These are phyloP conservation scores for Catharus bicknelli DNA, from an alignment of 2,113 vertebrate genomes.

Conservation along the genomic window DNA sequence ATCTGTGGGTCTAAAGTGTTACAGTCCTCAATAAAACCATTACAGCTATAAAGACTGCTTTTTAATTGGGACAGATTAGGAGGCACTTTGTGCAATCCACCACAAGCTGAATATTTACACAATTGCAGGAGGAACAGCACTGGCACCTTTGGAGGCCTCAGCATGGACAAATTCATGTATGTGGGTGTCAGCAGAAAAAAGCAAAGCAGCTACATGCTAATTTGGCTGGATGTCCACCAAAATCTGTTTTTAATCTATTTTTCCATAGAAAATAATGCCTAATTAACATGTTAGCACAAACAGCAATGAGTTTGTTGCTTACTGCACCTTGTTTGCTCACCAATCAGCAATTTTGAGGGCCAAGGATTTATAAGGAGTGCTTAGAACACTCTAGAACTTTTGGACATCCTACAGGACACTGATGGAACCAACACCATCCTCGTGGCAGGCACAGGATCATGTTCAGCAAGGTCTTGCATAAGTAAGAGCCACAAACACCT, in stretches of 20 bases:
- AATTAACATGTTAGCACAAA: background rate
- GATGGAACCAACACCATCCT: background rate
- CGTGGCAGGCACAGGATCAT: background rate
- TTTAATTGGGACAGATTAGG: slow-evolving; percentile 41
- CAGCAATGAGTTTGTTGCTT: background rate
- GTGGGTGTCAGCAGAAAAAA: background rate
- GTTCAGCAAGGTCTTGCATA: accelerated
- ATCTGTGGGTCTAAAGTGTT: slow-evolving; percentile 40
- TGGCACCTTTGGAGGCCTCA: background rate
- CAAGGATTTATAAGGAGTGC: background rate
- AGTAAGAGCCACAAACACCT: background rate
- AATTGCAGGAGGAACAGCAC: background rate
- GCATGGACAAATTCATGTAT: accelerated
- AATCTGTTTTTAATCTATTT: background rate
- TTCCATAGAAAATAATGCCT: background rate
- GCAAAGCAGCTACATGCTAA: background rate
- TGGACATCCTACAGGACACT: background rate
- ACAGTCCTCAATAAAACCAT: slow-evolving; percentile 56
- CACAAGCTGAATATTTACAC: slow-evolving; percentile 33
- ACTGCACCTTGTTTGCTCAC: background rate
- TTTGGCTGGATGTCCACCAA: background rate
- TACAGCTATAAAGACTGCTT: slow-evolving; percentile 46
- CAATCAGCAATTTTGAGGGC: background rate
- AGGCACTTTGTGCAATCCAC: background rate
- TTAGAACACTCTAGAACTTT: background rate